These are phyloP conservation scores for Gasterosteus nipponicus DNA, from an alignment of 2,113 vertebrate genomes.

Conservation along the genomic window DNA sequence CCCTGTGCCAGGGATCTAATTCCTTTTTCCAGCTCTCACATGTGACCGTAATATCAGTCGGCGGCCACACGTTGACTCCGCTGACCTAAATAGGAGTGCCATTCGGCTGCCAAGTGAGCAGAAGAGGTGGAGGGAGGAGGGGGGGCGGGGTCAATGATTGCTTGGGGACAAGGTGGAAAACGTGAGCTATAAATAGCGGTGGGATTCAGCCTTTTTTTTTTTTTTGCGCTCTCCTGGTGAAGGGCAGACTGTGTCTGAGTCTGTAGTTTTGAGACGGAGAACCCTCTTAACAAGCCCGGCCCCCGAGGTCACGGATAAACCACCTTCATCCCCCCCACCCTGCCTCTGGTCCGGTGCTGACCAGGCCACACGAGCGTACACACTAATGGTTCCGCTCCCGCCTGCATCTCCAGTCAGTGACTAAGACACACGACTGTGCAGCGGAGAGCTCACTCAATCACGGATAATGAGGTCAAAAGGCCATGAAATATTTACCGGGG, in stretches of 20 bases:
- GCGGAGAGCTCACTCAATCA: constrained; percentile 72
- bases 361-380: constrained; percentile 57
- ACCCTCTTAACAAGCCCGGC: constrained; percentile 65
- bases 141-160: constrained; percentile 52
- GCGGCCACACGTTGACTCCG: constrained; percentile 35
- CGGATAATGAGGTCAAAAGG: constrained; percentile 79
- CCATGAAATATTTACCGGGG: constrained; percentile 79
- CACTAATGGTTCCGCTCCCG: constrained; percentile 59
- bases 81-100: constrained; percentile 79
- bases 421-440: constrained; percentile 70
- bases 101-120: constrained; percentile 61
- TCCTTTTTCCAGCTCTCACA: constrained; percentile 49
- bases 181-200: constrained; percentile 63
- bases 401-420: constrained; percentile 58
- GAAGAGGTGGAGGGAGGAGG: constrained; percentile 54
- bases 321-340: constrained; percentile 38
- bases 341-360: constrained; percentile 57
- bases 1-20: constrained; percentile 43
- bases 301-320: constrained; percentile 66
- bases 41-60: constrained; percentile 50
- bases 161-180: constrained; percentile 64
- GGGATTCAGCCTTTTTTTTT: constrained; percentile 30
- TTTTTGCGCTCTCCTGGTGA: constrained; percentile 45
- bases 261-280: constrained; percentile 48
- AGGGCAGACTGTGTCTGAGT: constrained; percentile 53